Percentiles rank a stretch among this genome's conserved stretches.
These are phyloP conservation scores for Drosophila mulleri DNA, from an alignment of 2,888 invertebrate genomes.

Conservation along the genomic window DNA sequence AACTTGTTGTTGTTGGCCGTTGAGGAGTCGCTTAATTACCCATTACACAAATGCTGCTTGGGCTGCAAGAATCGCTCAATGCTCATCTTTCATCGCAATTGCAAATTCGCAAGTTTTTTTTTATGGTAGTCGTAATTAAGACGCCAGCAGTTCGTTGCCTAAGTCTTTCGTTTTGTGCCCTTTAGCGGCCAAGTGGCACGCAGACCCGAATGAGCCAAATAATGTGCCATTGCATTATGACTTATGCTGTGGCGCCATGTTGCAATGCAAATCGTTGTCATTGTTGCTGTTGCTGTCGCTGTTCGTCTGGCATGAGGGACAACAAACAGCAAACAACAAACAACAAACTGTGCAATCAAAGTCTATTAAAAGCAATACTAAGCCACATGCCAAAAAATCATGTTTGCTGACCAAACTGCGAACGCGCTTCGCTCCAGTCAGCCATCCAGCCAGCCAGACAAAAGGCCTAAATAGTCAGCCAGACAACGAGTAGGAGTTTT, in stretches of 20 bases:
- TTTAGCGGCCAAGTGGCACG: constrained; percentile 52
- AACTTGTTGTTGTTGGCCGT: constrained; percentile 56
- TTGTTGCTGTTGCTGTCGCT: constrained; percentile 22
- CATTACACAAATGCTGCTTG: constrained; percentile 73
- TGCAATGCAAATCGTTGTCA: constrained; percentile 76
- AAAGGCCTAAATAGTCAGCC: constrained; percentile 19
- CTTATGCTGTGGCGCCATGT: constrained; percentile 54
- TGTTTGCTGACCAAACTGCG: constrained; percentile 61
- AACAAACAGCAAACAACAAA: constrained; percentile 33
- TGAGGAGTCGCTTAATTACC: constrained; percentile 74
- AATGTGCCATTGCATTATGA: constrained; percentile 77
- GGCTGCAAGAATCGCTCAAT: constrained; percentile 57
- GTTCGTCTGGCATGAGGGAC: constrained; percentile 48
- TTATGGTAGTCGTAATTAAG: constrained; percentile 62
- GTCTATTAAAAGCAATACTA: constrained; percentile 78
- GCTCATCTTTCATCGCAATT: constrained; percentile 12
- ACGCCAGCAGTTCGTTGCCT: constrained; percentile 68
- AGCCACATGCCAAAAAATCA: constrained; percentile 75
- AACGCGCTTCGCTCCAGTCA: constrained; percentile 8
- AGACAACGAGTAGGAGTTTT: constrained; percentile 7
- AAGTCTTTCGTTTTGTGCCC: constrained; percentile 70
- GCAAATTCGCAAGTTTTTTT: constrained; percentile 45
- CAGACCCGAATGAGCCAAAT: constrained; percentile 55
- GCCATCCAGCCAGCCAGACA: constrained; percentile 23
- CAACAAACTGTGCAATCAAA: constrained; percentile 59